Base-by-base conservation (phyloP, 2,113 vertebrate genomes). In the Menidia beryllina region DNA sequence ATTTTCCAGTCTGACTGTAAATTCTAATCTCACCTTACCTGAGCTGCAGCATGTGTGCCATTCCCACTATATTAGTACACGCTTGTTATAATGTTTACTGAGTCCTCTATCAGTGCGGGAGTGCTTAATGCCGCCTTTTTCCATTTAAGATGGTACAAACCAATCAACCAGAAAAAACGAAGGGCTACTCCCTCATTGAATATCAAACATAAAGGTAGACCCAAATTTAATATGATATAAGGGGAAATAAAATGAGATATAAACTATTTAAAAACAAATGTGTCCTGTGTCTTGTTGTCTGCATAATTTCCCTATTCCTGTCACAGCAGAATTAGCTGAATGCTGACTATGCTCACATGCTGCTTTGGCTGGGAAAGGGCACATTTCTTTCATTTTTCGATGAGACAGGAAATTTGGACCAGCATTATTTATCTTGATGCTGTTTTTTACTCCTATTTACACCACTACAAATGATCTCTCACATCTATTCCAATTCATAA, bases 41-140 rank as follows among this genome's bases (percentile, higher is more conserved):
- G 13, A 54, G 59, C 53, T 47, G 30, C 24, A 41, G 25, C 66
- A 69, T 36, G 30, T 77, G 73, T 45, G 25, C n/a, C 4, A 7
- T 77, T 81, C 77, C 43, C 73, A 86, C 61, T 30, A 26, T 66
- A 36, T 62, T 50, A n/a, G 48, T 26, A 43, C 52, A 39, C 52
- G 10, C 43, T 67, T 77, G 64, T 52, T 14, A 36, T 69, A 48
- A n/a, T 20, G 25, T 51, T 4, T 24, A 27, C 30, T 50, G 9
- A 38, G 19, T 5, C 9, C 61, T 69, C 7, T 14, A 41, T 48
- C 47, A 13, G 52, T 23, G 26, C 56, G 2, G 39, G 23, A 38
- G 45, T 6, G 11, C 17, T 60, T 48, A 36, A 13, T 54, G 38
- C 39, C 51, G 39, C 23, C 49, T n/a, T 34, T 67, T 67, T 20